phyloP scores from a whole-genome alignment of 2,797 vertebrate species.

The Tragopan temminckii region DNA sequence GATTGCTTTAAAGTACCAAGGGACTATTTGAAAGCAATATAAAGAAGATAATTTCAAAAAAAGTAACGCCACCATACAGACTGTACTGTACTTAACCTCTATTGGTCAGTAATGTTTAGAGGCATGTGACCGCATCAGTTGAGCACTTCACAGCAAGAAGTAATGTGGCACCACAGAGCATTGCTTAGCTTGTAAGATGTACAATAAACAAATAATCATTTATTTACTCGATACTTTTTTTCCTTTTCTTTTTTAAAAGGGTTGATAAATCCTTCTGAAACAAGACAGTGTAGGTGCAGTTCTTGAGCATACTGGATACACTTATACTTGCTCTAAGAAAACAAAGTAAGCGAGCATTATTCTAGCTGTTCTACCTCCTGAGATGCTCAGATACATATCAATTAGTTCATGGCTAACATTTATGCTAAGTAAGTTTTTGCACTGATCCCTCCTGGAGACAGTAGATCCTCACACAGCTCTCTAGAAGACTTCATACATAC shows the following conservation, averaged over 20 bases:
- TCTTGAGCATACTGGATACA: not conserved
- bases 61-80: not conserved
- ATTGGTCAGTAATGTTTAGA: not conserved
- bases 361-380: not conserved
- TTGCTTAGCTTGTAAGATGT: not conserved
- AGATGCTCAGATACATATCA: not conserved
- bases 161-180: not conserved
- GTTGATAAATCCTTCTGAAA: not conserved
- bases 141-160: not conserved
- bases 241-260: not conserved
- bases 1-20: not conserved
- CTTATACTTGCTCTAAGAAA: not conserved
- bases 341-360: not conserved
- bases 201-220: not conserved
- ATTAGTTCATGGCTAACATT: not conserved
- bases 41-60: conserved; percentile 5
- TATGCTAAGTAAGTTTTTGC: not conserved
- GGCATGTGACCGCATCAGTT: not conserved
- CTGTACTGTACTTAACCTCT: not conserved
- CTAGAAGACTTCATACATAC: not conserved
- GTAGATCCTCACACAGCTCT: not conserved
- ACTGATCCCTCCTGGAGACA: not conserved
- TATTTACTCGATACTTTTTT: not conserved
- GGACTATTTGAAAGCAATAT: not conserved
- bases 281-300: not conserved